Conservation (phyloP, 2,113 vertebrate species). For the Gallinago media region DNA sequence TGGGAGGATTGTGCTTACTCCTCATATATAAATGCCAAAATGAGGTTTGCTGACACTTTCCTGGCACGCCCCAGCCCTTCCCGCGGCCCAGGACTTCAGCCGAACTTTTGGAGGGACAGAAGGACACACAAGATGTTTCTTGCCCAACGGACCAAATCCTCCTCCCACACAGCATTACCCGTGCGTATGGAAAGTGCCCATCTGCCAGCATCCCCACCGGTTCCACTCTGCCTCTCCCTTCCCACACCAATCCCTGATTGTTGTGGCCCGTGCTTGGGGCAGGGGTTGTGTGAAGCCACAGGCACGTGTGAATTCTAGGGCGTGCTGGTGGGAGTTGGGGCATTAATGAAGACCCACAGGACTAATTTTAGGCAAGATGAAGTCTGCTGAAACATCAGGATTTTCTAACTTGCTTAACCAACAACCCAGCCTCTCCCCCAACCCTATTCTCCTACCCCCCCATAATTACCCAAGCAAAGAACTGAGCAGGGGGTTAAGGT, state of each 20-base stretch:
- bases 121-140: conserved; percentile 6
- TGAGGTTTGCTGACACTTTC: conserved; percentile 69
- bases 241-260: background rate
- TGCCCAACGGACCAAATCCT: background rate
- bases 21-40: conserved; percentile 69
- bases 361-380: background rate
- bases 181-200: rapidly evolving
- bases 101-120: conserved; percentile 22
- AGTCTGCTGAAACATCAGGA: background rate
- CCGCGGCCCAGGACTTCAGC: conserved; percentile 16
- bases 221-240: background rate
- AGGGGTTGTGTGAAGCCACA: background rate
- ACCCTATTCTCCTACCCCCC: background rate
- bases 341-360: background rate
- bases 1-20: conserved; percentile 72
- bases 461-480: background rate
- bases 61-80: conserved; percentile 45
- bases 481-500: background rate
- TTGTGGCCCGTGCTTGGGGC: background rate
- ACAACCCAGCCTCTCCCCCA: background rate
- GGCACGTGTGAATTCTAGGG: rapidly evolving
- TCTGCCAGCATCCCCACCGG: rapidly evolving
- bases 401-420: background rate
- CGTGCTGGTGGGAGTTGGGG: background rate
- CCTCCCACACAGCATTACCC: background rate